Conservation (phyloP, 2,888 invertebrate species). For the Lordiphosa andalusiaca region DNA sequence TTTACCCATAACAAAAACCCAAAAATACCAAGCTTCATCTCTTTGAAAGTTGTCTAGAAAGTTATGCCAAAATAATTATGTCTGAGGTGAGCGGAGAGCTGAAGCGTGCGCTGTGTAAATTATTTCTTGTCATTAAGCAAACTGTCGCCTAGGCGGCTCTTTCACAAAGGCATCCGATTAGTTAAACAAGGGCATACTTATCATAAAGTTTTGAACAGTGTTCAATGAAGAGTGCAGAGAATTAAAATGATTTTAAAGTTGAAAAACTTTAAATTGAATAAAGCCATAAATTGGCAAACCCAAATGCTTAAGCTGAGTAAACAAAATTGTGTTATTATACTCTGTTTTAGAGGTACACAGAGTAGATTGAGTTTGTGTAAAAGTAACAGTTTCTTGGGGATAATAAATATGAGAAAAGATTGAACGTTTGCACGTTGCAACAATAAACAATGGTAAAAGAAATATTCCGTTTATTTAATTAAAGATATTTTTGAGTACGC, state of each 20-base stretch:
- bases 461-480: no score
- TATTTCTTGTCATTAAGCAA: constrained; percentile 52
- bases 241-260: constrained; percentile 3
- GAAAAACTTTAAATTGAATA: no score
- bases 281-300: no score
- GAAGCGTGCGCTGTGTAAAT: constrained; percentile 29
- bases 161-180: constrained; percentile 22
- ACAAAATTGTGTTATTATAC: no score
- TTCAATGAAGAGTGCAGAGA: constrained; percentile 39
- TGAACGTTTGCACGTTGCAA: no score
- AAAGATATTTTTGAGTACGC: no score
- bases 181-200: constrained; percentile 36
- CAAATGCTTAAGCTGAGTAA: no score
- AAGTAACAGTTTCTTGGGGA: no score
- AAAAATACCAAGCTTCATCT: constrained; percentile 25
- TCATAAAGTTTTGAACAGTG: constrained; percentile 28
- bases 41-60: constrained; percentile 23
- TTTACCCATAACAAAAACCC: constrained; percentile 2
- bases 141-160: constrained; percentile 42
- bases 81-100: not conserved
- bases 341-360: no score
- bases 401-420: no score
- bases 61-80: constrained; percentile 31
- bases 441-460: no score
- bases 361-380: no score